phyloP scores from a whole-genome alignment of 2,113 vertebrate species.

The Burhinus oedicnemus region DNA sequence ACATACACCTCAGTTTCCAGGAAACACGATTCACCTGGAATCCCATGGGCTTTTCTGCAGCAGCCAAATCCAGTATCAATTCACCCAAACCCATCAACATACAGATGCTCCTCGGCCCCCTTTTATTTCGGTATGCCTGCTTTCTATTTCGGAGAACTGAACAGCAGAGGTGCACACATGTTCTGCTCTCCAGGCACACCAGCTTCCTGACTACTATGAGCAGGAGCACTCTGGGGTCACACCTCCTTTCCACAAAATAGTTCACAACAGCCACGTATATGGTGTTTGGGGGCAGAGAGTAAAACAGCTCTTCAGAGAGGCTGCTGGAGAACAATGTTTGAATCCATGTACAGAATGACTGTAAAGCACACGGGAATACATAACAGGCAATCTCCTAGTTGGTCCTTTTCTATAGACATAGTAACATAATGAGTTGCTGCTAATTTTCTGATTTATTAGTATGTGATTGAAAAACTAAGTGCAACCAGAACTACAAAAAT shows the following conservation, averaged over 20 bases:
- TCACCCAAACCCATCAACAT: slow-evolving; percentile 2
- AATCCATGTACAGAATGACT: not conserved
- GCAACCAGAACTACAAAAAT: not conserved
- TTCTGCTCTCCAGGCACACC: not conserved
- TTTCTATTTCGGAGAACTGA: not conserved
- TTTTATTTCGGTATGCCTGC: not conserved
- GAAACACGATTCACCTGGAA: slow-evolving; percentile 50
- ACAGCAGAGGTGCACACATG: not conserved
- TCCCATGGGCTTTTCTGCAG: not conserved
- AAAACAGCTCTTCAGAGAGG: not conserved
- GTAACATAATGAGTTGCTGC: not conserved
- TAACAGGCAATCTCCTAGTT: not conserved
- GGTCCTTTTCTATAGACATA: not conserved
- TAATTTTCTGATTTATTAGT: not conserved
- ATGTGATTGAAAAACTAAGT: not conserved
- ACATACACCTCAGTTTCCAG: slow-evolving; percentile 24
- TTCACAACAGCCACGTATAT: not conserved
- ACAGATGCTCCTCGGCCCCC: not conserved
- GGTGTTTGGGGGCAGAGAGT: not conserved
- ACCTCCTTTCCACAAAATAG: not conserved
- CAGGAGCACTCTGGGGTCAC: not conserved
- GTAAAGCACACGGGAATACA: not conserved
- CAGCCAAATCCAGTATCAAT: slow-evolving; percentile 1
- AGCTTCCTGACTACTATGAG: not conserved
- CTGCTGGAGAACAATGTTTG: not conserved